These are phyloP conservation scores for Alligator sinensis DNA, from an alignment of 2,113 vertebrate genomes.

Conservation along the genomic window DNA sequence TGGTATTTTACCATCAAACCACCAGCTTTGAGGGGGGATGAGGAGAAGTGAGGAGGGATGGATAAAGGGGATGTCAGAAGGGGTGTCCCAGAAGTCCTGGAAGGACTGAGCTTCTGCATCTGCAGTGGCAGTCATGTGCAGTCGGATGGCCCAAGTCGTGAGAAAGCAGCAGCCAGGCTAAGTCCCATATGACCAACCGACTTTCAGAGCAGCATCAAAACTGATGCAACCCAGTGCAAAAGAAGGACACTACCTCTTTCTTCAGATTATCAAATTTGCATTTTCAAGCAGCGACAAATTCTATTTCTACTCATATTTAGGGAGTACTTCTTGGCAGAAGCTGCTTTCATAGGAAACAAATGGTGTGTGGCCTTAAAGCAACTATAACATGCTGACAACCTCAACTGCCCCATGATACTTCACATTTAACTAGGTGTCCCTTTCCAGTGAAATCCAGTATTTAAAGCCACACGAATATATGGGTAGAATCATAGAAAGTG, in stretches of 20 bases:
- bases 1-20: background rate
- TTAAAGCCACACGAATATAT: background rate
- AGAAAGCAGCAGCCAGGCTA: background rate
- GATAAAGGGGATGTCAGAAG: background rate
- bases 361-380: background rate
- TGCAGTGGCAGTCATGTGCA: accelerated
- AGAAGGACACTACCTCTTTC: background rate
- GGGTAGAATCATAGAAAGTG: background rate
- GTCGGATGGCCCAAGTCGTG: accelerated
- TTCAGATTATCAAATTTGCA: background rate
- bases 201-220: background rate
- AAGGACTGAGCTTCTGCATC: background rate
- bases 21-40: background rate
- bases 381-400: background rate
- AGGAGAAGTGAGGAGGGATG: too few species aligned
- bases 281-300: background rate
- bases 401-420: background rate
- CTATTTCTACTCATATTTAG: background rate
- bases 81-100: background rate
- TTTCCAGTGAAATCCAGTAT: background rate
- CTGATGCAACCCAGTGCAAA: background rate
- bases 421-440: background rate
- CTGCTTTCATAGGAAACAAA: background rate
- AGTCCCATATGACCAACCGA: background rate
- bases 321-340: background rate